Conservation (phyloP, 2,888 invertebrate species). For the Platycheirus rosarum region DNA sequence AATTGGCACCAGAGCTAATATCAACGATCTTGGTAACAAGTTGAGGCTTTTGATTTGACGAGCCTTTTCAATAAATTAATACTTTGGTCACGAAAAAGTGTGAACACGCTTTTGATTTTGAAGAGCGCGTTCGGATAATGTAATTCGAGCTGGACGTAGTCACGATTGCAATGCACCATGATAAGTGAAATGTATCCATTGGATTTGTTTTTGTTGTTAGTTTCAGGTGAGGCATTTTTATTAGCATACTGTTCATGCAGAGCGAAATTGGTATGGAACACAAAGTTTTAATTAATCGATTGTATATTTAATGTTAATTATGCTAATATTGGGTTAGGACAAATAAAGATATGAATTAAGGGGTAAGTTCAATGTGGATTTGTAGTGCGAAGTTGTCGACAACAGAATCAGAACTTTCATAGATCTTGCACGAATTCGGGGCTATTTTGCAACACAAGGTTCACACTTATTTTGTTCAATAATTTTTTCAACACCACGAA, state of each 20-base stretch:
- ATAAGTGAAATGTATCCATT: too few species aligned
- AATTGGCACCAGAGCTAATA: too few species aligned
- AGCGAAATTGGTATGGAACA: slow-evolving; percentile 23
- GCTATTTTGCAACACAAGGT: too few species aligned
- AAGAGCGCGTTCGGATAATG: slow-evolving; percentile 27
- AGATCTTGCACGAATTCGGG: slow-evolving; percentile 21
- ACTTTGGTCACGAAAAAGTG: slow-evolving; percentile 66
- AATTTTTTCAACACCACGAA: too few species aligned
- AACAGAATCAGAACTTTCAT: slow-evolving; percentile 10
- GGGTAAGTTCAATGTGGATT: slow-evolving; percentile 11
- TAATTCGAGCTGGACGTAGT: slow-evolving; percentile 3
- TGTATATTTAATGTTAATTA: slow-evolving; percentile 36
- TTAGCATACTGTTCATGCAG: slow-evolving; percentile 55
- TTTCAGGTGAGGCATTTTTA: slow-evolving; percentile 26
- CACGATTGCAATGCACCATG: slow-evolving; percentile 17
- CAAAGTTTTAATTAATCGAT: slow-evolving; percentile 42
- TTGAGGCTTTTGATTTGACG: slow-evolving; percentile 51
- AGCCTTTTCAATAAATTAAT: slow-evolving; percentile 63
- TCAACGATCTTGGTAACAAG: not conserved
- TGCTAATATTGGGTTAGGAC: not conserved
- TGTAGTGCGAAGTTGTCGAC: slow-evolving; percentile 13
- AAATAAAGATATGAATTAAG: slow-evolving; percentile 10
- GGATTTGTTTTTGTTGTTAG: not conserved
- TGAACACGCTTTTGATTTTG: slow-evolving; percentile 66
- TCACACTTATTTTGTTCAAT: too few species aligned